Evolutionary conservation across 2,888 invertebrate genomes (phyloP).

Genomic region (Biston stratarius): DNA sequence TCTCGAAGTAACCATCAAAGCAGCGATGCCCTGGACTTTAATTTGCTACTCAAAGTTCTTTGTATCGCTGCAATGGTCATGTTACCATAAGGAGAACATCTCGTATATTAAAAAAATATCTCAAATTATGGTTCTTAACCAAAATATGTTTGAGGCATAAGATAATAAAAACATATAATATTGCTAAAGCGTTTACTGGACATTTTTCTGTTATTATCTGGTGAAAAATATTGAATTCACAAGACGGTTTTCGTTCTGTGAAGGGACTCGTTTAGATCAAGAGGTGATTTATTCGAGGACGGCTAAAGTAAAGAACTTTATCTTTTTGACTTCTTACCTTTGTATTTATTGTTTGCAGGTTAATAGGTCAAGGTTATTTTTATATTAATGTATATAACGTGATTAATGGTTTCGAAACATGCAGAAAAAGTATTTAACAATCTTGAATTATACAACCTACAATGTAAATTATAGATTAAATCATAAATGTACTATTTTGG

Average conservation of each 20-base stretch:
- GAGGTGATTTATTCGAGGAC: constrained; percentile 26
- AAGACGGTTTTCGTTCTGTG: constrained; percentile 14
- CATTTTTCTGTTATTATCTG: constrained; percentile 12
- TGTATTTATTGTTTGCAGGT: constrained; percentile 20
- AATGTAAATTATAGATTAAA: background rate
- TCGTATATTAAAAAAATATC: no score
- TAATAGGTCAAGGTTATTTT: constrained; percentile 10
- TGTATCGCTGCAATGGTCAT: no score
- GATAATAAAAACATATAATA: background rate
- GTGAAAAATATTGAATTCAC: constrained; percentile 14
- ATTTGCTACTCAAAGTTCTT: no score
- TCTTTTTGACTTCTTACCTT: constrained; percentile 21
- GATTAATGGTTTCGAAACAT: constrained; percentile 1
- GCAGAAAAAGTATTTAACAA: background rate
- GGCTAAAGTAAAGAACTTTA: constrained; percentile 19
- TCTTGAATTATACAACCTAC: no score
- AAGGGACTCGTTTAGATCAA: constrained; percentile 25
- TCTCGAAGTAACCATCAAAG: no score
- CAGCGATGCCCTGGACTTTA: no score
- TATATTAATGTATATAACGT: constrained; percentile 6
- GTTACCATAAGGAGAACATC: no score
- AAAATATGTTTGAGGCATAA: no score
- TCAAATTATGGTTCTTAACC: no score
- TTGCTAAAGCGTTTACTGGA: constrained; percentile 1
- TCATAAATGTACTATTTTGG: no score